Evolutionary conservation across 2,888 invertebrate genomes (phyloP).

Genomic region (Magallana nippona): DNA sequence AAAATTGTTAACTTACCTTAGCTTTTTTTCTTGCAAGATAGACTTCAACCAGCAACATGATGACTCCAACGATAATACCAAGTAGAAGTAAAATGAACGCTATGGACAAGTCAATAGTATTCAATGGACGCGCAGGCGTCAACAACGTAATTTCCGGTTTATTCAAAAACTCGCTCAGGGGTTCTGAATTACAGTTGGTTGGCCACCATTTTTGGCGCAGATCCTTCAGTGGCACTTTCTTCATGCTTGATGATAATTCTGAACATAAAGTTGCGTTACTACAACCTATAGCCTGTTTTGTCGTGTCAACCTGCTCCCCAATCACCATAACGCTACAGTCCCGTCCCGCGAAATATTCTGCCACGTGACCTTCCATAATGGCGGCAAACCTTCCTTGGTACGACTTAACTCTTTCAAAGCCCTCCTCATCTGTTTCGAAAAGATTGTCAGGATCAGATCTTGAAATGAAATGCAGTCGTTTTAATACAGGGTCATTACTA

Average conservation of each 20-base stretch:
- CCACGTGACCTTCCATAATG: conserved; percentile 33
- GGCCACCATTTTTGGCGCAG: conserved; percentile 42
- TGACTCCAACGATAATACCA: conserved; percentile 40
- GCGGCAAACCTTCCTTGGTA: conserved; percentile 42
- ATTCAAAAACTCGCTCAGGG: conserved; percentile 33
- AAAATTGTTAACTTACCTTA: conserved; percentile 41
- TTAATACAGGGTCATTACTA: conserved; percentile 37
- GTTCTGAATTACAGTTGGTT: neutral
- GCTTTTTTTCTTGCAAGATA: conserved; percentile 33
- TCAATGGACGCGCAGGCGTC: conserved; percentile 38
- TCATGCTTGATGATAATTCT: neutral
- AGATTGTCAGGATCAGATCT: conserved; percentile 28
- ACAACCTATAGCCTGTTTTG: conserved; percentile 43
- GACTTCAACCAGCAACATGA: conserved; percentile 46
- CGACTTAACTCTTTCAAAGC: conserved; percentile 18
- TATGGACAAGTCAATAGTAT: conserved; percentile 44
- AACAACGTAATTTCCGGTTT: conserved; percentile 40
- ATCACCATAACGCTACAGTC: conserved; percentile 46
- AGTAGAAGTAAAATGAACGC: conserved; percentile 49
- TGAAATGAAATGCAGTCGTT: conserved; percentile 14
- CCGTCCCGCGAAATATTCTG: neutral
- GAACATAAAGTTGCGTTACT: conserved; percentile 11
- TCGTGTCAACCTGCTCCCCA: conserved; percentile 36
- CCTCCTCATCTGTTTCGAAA: conserved; percentile 14
- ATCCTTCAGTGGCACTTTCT: conserved; percentile 34